Evolutionary conservation across 1,140 invertebrate genomes (phyloP).

Genomic region (Drosophila repletoides): DNA sequence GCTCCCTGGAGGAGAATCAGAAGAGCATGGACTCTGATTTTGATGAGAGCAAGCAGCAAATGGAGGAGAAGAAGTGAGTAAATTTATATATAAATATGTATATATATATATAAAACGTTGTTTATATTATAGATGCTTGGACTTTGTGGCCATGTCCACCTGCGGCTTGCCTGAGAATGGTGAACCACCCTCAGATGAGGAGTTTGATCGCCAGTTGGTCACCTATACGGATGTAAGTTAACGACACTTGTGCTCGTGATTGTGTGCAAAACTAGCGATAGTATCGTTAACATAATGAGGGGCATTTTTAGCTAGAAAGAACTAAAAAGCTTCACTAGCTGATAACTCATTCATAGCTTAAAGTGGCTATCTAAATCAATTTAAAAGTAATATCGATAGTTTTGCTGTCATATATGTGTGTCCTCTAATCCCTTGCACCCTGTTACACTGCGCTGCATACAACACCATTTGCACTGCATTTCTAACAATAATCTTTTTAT

Average conservation of each 20-base stretch:
- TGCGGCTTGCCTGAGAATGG: slow-evolving; percentile 89
- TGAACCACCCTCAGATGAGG: slow-evolving; percentile 85
- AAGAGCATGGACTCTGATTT: slow-evolving; percentile 91
- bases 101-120: no score
- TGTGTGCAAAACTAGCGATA: slow-evolving; percentile 10
- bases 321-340: no score
- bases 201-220: slow-evolving; percentile 90
- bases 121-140: slow-evolving; percentile 80
- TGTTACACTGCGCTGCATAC: slow-evolving; percentile 35
- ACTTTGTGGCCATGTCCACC: slow-evolving; percentile 89
- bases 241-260: background rate
- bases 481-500: slow-evolving; percentile 17
- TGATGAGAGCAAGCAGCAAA: slow-evolving; percentile 87
- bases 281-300: no score
- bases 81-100: background rate
- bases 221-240: slow-evolving; percentile 82
- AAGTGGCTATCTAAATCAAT: no score
- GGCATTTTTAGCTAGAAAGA: no score
- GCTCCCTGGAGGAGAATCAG: slow-evolving; percentile 88
- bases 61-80: slow-evolving; percentile 84
- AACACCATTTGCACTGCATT: slow-evolving; percentile 50
- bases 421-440: slow-evolving; percentile 39
- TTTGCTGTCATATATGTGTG: slow-evolving; percentile 33
- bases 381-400: background rate
- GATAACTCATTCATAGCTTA: no score